Percentiles rank a stretch among this genome's conserved stretches.
phyloP scores from a whole-genome alignment of 2,113 vertebrate species.

The Eurypyga helias region DNA sequence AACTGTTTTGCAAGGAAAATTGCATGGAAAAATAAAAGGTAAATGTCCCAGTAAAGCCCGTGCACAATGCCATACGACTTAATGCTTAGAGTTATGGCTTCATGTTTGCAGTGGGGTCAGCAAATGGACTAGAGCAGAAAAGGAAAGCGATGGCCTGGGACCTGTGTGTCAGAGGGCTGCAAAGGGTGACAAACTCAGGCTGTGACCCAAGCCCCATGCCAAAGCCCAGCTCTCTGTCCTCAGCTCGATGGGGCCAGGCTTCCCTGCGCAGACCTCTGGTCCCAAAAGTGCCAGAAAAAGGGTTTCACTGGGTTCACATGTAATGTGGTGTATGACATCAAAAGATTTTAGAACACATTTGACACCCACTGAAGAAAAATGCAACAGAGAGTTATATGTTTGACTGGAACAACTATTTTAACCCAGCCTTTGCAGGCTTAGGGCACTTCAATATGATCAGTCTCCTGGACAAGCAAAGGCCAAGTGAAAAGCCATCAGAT shows the following conservation, averaged over 20 bases:
- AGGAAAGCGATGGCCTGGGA: neutral
- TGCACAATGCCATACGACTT: neutral
- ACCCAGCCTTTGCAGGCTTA: neutral
- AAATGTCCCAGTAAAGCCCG: neutral
- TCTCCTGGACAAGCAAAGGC: neutral
- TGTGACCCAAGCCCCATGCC: neutral
- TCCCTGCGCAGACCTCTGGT: neutral
- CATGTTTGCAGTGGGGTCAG: neutral
- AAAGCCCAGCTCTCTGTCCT: neutral
- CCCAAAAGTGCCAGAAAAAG: neutral
- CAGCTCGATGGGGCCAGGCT: fast-evolving
- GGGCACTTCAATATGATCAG: neutral
- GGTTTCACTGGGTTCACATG: neutral
- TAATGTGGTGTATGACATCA: neutral
- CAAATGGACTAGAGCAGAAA: fast-evolving
- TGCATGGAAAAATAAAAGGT: neutral
- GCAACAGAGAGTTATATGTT: neutral
- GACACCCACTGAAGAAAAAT: neutral
- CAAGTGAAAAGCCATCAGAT: neutral
- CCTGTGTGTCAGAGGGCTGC: neutral
- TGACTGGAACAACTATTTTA: neutral
- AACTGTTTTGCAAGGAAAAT: neutral
- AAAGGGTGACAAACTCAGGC: neutral
- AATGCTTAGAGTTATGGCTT: neutral
- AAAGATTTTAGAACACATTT: neutral